Base-by-base conservation (phyloP, 1,140 invertebrate species). In the Macrosteles quadrilineatus region DNA sequence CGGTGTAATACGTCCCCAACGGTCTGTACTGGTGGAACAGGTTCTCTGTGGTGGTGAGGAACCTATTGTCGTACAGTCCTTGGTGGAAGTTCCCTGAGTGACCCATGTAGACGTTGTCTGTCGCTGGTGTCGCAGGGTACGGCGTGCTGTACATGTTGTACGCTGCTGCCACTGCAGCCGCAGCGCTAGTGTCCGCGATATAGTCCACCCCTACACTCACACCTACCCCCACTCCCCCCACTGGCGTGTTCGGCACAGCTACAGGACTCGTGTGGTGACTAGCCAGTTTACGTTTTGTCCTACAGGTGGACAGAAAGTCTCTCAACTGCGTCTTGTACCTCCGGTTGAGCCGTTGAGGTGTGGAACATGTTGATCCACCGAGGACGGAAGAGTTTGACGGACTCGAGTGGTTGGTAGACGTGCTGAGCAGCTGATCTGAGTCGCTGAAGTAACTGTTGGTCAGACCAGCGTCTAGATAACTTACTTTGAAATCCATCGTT, bases 401-500 rank as follows among this genome's bases (percentile, higher is more conserved):
- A 69, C 67, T n/a, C 53, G 69, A 36, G 69, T 75, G 65, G 31
- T 83, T 84, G 2, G 86, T 83, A 75, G 86, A 84, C 62, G 79
- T 81, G 64, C 80, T 85, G 1, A 93, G 86, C n/a, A 95, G 80
- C 76, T 92, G 90, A 74, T 95, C 92, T 29, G 87, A 87, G 76
- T 96, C 93, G 1, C 91, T 91, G 79, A 95, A 95, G 79, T 96
- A 96, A 21, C 91, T 90, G 76, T 92, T 95, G 1, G 93, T 93
- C 55, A 97, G 82, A 1, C 94, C 94, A 0, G 94, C 94, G 77
- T 97, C 95, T 75, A 96, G 84, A 80, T 98, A 98, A 76, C 96
- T 98, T 21, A 98, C 95, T 87, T 99, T 99, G 79, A 98, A 98
- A 80, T 98, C 97, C 93, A 98, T 98, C 0, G 96, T 98, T 67